These are phyloP conservation scores for Rugalucina vietnamica DNA, from an alignment of 2,888 invertebrate species.

Conservation along the genomic window DNA sequence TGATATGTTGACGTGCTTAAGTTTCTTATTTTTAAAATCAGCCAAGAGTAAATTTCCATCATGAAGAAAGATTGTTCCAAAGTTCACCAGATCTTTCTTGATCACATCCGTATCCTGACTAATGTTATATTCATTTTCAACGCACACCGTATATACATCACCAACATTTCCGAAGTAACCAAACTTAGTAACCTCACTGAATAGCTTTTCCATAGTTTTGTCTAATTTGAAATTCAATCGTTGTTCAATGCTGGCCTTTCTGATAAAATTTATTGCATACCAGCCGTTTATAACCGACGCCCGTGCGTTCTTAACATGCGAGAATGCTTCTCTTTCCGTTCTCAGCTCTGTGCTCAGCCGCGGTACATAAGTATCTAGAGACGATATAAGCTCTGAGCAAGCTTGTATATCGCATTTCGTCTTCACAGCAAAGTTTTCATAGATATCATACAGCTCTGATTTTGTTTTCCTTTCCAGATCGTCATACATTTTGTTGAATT, in stretches of 20 bases:
- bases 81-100: not conserved
- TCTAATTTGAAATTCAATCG: not conserved
- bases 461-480: not conserved
- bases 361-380: not conserved
- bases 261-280: not conserved
- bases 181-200: not conserved
- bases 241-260: not conserved
- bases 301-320: not conserved
- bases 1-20: not conserved
- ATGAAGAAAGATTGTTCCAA: not conserved
- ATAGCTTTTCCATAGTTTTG: not conserved
- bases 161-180: not conserved
- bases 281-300: not conserved
- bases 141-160: not conserved
- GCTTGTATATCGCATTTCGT: not conserved
- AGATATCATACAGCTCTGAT: not conserved
- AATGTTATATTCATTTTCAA: not conserved
- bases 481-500: constrained; percentile 1
- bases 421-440: not conserved
- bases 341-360: not conserved
- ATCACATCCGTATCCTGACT: not conserved
- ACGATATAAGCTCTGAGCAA: not conserved
- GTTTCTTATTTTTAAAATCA: not conserved
- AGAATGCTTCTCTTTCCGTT: constrained; percentile 2
- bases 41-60: not conserved